Percentiles rank a stretch among this genome's conserved stretches.
phyloP scores from a whole-genome alignment of 1,140 invertebrate genomes.

The Drosophila neocordata region DNA sequence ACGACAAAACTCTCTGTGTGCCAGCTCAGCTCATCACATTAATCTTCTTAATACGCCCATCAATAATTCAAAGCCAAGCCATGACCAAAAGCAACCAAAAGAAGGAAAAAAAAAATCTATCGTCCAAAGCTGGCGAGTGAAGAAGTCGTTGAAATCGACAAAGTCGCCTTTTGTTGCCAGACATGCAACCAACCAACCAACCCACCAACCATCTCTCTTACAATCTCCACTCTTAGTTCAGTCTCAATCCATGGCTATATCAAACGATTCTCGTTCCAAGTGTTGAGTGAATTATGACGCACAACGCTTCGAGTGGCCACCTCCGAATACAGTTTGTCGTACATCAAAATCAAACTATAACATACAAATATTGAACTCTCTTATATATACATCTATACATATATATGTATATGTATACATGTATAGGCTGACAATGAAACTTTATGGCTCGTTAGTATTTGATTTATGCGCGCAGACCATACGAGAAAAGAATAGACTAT shows the following conservation, averaged over 20 bases:
- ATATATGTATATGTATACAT: too few relatives aligned
- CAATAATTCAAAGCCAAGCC: constrained; percentile 79
- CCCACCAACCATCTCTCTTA: constrained; percentile 32
- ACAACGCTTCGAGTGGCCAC: constrained; percentile 58
- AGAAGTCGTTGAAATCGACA: constrained; percentile 40
- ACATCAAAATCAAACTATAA: constrained; percentile 74
- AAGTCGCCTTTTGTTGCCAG: constrained; percentile 18
- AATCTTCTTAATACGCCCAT: constrained; percentile 81
- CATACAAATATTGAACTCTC: constrained; percentile 63
- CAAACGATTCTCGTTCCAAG: constrained; percentile 46
- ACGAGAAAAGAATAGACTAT: constrained; percentile 9
- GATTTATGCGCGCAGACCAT: constrained; percentile 59
- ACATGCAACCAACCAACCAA: constrained; percentile 45
- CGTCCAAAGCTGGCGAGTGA: constrained; percentile 47
- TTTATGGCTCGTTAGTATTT: constrained; percentile 71
- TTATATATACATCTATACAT: constrained; percentile 14
- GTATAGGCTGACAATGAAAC: constrained; percentile 64
- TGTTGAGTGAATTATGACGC: constrained; percentile 75
- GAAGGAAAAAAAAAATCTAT: constrained; percentile 7
- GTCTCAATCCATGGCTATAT: constrained; percentile 18
- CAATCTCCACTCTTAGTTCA: neutral
- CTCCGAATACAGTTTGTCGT: constrained; percentile 72
- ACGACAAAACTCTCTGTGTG: constrained; percentile 66
- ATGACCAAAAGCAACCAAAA: constrained; percentile 51
- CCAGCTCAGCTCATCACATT: constrained; percentile 76